Conservation (phyloP, 2,113 vertebrate species). For the Scytalopus superciliaris region DNA sequence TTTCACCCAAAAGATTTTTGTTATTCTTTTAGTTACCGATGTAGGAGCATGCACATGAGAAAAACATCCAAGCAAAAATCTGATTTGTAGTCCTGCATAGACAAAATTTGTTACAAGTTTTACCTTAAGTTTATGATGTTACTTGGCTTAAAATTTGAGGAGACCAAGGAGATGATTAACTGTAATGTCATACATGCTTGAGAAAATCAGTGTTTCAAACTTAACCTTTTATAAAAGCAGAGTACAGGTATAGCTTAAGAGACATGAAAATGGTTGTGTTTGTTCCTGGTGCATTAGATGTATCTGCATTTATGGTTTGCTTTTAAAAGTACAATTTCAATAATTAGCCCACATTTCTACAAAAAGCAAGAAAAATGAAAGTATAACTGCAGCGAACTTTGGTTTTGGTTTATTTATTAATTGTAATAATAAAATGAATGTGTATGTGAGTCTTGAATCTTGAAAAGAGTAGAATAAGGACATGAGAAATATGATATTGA, state of each 20-base stretch:
- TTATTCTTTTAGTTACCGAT: neutral
- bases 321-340: neutral
- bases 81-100: neutral
- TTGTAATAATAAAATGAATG: neutral
- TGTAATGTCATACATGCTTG: accelerated
- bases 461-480: neutral
- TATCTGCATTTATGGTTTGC: neutral
- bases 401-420: neutral
- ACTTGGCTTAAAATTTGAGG: neutral
- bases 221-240: neutral
- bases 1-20: neutral
- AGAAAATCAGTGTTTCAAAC: neutral
- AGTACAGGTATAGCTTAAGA: neutral
- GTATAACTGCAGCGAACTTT: neutral
- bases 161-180: neutral
- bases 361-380: neutral
- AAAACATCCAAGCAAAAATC: neutral
- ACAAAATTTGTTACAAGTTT: neutral
- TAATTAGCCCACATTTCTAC: neutral
- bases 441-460: neutral
- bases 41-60: neutral
- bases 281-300: neutral
- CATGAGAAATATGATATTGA: neutral
- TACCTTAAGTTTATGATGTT: neutral
- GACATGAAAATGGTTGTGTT: neutral